Percentiles rank a stretch among this genome's conserved stretches.
phyloP scores from a whole-genome alignment of 2,113 vertebrate species.

The Sitta europaea region DNA sequence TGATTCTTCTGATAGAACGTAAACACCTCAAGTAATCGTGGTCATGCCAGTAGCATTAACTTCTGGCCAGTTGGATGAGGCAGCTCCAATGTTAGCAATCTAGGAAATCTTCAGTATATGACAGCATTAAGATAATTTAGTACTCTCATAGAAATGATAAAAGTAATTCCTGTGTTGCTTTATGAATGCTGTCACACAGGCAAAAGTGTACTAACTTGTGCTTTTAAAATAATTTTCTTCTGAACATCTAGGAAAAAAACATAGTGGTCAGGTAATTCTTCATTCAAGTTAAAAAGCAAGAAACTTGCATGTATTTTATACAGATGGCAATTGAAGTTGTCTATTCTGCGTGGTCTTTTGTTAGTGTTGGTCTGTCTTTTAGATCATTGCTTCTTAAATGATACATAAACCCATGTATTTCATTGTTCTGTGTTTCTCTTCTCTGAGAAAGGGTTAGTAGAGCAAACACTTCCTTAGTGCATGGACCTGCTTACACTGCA shows the following conservation, averaged over 20 bases:
- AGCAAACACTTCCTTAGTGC: too few species aligned
- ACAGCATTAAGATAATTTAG: background rate
- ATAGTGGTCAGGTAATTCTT: background rate
- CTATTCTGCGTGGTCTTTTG: background rate
- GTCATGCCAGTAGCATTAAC: background rate
- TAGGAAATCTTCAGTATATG: background rate
- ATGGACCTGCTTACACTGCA: background rate
- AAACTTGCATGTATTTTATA: fast-evolving
- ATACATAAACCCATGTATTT: background rate
- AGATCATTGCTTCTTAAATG: background rate
- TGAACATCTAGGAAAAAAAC: background rate
- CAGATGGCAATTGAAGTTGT: background rate
- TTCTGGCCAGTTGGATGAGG: background rate
- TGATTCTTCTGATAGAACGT: background rate
- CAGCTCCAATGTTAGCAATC: background rate
- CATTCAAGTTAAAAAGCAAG: background rate
- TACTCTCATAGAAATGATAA: background rate
- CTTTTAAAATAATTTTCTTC: background rate
- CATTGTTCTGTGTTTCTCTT: background rate
- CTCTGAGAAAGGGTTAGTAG: background rate
- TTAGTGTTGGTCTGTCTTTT: background rate
- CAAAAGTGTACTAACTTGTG: background rate
- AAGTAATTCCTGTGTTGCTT: background rate
- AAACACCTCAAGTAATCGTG: background rate
- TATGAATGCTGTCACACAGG: background rate